Base-by-base conservation (phyloP, 2,888 invertebrate species). In the Leptarthrus brevirostris region DNA sequence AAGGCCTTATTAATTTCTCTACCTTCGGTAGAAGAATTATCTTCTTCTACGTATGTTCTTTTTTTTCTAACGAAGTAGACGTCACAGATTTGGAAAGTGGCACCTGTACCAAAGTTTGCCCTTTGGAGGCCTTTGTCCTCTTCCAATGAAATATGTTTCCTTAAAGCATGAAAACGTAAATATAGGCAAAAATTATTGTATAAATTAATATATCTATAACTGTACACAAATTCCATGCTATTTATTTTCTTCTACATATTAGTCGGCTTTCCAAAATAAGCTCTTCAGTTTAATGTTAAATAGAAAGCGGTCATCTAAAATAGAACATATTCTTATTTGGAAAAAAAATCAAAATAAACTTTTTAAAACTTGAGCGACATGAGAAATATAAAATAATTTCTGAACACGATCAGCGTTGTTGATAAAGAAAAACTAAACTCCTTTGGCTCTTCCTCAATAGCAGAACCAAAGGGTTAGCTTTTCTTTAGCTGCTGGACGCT, bases 191-290 rank as follows among this genome's bases (percentile, higher is more conserved):
- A 30, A 30, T 30, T 30, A 30, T 30, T 30, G 30, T n/a, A n/a
- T n/a, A n/a, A n/a, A n/a, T n/a, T n/a, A n/a, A 10, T 14, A 26
- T 56, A 12, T 73, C 20, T 26, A 71, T 71, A 34, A 76, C 24
- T 1, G 49, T n/a, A n/a, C n/a, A n/a, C n/a, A n/a, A n/a, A n/a
- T n/a, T n/a, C n/a, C n/a, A n/a, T n/a, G n/a, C n/a, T n/a, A n/a
- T n/a, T n/a, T n/a, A 44, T 40, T 44, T 22, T 20, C 12, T n/a
- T 44, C 12, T n/a, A 24, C 20, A 12, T 14, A 10, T 8, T 20
- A 16, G n/a, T 2, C 36, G 14, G 1, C 6, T n/a, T 58, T n/a
- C n/a, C 34, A 20, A 12, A 16, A 18, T 12, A 4, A 24, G 54
- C 24, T 14, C 16, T 10, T 44, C 40, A n/a, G n/a, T 64, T 64